phyloP scores from a whole-genome alignment of 2,113 vertebrate genomes.

The cattle (Bos taurus) region DNA sequence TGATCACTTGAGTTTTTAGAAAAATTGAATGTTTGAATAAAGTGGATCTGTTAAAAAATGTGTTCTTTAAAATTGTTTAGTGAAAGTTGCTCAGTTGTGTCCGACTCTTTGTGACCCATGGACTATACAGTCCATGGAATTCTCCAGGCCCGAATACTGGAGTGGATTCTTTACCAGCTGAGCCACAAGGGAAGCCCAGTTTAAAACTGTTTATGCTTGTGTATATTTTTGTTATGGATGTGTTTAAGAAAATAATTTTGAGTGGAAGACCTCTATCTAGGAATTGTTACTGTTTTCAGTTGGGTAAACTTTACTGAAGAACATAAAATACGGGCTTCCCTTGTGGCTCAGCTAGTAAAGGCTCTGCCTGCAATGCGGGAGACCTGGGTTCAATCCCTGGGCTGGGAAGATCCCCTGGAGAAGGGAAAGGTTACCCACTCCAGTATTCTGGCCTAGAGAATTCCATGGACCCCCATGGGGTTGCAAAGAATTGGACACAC shows the following conservation, averaged over 20 bases:
- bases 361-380: too few relatives aligned
- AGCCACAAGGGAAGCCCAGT: not conserved
- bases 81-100: not conserved
- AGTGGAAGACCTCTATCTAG: not conserved
- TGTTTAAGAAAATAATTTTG: slow-evolving; percentile 19
- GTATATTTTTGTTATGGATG: not conserved
- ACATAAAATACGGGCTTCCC: not conserved
- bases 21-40: not conserved
- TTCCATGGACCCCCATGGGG: too few relatives aligned
- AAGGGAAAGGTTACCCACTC: too few relatives aligned
- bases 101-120: not conserved
- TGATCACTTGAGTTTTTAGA: not conserved
- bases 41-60: not conserved
- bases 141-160: not conserved
- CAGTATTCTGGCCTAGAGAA: too few relatives aligned
- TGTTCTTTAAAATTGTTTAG: not conserved
- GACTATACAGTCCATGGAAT: not conserved
- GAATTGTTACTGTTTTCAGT: not conserved
- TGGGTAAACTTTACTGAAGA: not conserved
- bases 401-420: too few relatives aligned
- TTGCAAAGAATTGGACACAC: too few relatives aligned
- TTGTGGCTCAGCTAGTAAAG: too few relatives aligned
- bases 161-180: not conserved
- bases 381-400: too few relatives aligned
- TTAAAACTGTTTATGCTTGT: not conserved